These are phyloP conservation scores for Seladonia tumulorum DNA, from an alignment of 2,888 invertebrate species.

Conservation along the genomic window DNA sequence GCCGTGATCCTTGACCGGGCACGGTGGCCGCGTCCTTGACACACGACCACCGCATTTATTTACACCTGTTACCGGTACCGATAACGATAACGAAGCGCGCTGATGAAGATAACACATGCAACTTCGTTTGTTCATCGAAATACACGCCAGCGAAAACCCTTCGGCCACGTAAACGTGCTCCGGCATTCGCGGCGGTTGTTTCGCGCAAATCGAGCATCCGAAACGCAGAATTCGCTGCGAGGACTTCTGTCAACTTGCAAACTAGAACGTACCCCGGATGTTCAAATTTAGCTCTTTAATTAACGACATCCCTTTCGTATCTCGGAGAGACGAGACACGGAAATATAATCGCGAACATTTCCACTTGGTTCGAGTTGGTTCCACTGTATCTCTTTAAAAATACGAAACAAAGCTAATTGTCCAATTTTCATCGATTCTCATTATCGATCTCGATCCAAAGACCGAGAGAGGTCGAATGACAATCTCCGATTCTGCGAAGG, in stretches of 20 bases:
- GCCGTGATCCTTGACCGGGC: constrained; percentile 21
- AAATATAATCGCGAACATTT: background rate
- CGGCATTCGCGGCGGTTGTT: constrained; percentile 4
- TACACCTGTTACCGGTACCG: constrained; percentile 19
- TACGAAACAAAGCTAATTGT: no score
- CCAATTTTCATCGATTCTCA: no score
- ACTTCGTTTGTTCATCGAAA: constrained; percentile 34
- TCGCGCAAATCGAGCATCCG: background rate
- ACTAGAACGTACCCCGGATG: background rate
- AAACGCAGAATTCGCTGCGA: no score
- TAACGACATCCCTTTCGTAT: background rate
- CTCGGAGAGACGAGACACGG: background rate
- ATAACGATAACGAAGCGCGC: constrained; percentile 31
- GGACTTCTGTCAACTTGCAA: background rate
- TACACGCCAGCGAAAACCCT: constrained; percentile 9
- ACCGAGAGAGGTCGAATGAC: no score
- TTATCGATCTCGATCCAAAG: no score
- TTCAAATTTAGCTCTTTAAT: background rate
- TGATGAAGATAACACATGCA: constrained; percentile 55
- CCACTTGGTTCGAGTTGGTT: background rate
- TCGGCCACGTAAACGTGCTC: constrained; percentile 7
- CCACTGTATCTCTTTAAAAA: no score
- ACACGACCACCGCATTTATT: constrained; percentile 35
- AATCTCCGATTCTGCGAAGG: constrained; percentile 42
- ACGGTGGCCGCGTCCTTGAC: constrained; percentile 42